Base-by-base conservation (phyloP, 2,888 invertebrate species). In the Lasius platythorax region DNA sequence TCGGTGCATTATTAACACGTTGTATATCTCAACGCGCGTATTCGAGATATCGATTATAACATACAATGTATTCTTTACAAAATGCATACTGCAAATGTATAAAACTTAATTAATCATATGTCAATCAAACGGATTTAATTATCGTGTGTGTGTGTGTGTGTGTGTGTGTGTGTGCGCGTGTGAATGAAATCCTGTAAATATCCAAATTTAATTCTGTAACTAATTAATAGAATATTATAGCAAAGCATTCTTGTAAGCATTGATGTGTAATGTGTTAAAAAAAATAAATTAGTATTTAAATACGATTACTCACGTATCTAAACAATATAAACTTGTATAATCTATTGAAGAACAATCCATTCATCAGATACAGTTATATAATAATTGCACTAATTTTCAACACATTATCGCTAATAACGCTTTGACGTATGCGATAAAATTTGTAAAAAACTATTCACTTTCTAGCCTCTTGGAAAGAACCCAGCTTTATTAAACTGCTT, bases 91-190 rank as follows among this genome's bases (percentile, higher is more conserved):
- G 23, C 23, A 23, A 23, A 23, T 23, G 30, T 15, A 61, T 61
- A 61, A 61, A 74, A 75, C 30, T 76, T 50, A 40, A 53, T 76
- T 67, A 53, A 76, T 76, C 67, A 6, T 30, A 43, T n/a, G 46
- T 64, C 64, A 75, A 63, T 75, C 40, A 73, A 58, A 64, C 15
- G 15, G 6, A 50, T 11, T 28, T 53, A 23, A 53, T 37, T 37
- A 28, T 28, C 28, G 43, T 46, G 15, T 15, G 46, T 12, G 28
- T 23, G 23, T 0, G 23, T 23, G 23, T 0, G 23, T 23, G 23
- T 23, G 23, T 23, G 23, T 23, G 23, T 23, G 23, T 23, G 23
- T 23, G 23, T 23, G 23, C 23, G 23, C 23, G 23, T 23, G 23
- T 43, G 15, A 46, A 28, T 53, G 28, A 6, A 53, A 67, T 53